Conservation (phyloP, 2,888 invertebrate genomes). For the Polydrusus tereticollis region DNA sequence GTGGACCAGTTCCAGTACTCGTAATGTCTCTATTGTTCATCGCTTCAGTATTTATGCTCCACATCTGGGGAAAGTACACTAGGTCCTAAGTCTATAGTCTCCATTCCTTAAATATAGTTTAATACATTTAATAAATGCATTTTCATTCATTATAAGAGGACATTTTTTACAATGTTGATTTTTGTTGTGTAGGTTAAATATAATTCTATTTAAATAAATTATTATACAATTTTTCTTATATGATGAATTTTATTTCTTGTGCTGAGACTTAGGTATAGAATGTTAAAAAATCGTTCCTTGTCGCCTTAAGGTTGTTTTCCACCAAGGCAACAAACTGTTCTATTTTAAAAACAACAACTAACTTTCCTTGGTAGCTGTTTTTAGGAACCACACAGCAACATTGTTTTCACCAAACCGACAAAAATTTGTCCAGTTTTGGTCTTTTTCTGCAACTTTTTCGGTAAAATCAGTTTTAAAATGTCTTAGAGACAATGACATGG, state of each 20-base stretch:
- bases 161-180: constrained; percentile 48
- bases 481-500: too few relatives aligned
- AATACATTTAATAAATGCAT: constrained; percentile 59
- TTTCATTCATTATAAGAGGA: constrained; percentile 53
- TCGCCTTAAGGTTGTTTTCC: too few relatives aligned
- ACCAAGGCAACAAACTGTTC: too few relatives aligned
- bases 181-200: constrained; percentile 28
- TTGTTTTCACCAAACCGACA: too few relatives aligned
- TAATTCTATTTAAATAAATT: constrained; percentile 42
- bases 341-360: too few relatives aligned
- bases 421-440: too few relatives aligned
- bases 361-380: too few relatives aligned
- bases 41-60: constrained; percentile 99
- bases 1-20: constrained; percentile 98
- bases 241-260: background rate
- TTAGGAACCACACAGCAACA: too few relatives aligned
- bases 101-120: constrained; percentile 60
- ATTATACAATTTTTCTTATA: constrained; percentile 36
- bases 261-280: too few relatives aligned
- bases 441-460: too few relatives aligned
- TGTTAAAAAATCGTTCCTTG: too few relatives aligned
- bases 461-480: too few relatives aligned
- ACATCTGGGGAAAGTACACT: constrained; percentile 99
- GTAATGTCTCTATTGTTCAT: constrained; percentile 99
- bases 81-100: constrained; percentile 73